Base-by-base conservation (phyloP, 2,113 vertebrate genomes). In the Isichthys henryi region DNA sequence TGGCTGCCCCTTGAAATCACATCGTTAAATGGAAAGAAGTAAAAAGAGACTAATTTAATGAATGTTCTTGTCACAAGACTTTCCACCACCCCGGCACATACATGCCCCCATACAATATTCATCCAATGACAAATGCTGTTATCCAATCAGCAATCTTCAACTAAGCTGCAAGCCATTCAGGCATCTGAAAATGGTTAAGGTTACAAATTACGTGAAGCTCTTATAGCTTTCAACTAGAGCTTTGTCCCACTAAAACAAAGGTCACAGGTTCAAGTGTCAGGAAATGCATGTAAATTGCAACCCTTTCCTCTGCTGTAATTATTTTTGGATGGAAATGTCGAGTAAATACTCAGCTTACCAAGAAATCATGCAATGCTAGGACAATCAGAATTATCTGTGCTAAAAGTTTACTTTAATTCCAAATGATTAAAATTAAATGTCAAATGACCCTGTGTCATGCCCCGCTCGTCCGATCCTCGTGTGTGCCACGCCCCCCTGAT, bases 1-100 rank as follows among this genome's bases (percentile, higher is more conserved):
- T 77, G 27, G 91, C 92, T 85, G 52, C 7, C 19, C 46, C 19
- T 27, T 80, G 17, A 43, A 43, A 80, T 77, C 74, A 80, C 74
- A 43, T 80, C 19, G 35, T 19, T 3, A 43, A 19, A 80, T 19
- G 35, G 17, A 39, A 19, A 43, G 15, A 43, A 43, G 15, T 2
- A 80, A 39, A 17, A 80, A 15, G 74, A 80, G 17, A 80, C 39
- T 35, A 19, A 80, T 35, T 43, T 15, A 80, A 80, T 80, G 35
- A 80, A 80, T 43, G 74, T 43, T 35, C 74, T 17, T 80, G 74
- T 43, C 35, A 80, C 31, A 31, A 31, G 35, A 19, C 15, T 80
- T 80, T 80, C 17, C 27, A 39, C 39, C 39, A 39, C 39, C 39
- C 39, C 2, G 39, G 39, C 39, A 70, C 62, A 43, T 43, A 35